Percentiles rank a stretch among this genome's conserved stretches.
phyloP scores from a whole-genome alignment of 2,888 invertebrate species.

The Cecidostiba fungosa region DNA sequence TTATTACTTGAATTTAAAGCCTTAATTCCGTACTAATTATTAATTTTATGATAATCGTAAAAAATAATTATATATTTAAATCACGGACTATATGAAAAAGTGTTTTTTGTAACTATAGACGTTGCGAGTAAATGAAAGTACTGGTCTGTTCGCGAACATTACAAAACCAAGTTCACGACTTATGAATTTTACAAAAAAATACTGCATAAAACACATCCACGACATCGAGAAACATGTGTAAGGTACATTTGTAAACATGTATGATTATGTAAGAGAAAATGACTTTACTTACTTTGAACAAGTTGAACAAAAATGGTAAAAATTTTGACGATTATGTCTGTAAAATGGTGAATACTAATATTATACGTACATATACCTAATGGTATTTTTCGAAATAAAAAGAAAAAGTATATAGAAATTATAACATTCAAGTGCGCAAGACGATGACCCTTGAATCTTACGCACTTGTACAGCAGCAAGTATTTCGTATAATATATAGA shows the following conservation, averaged over 20 bases:
- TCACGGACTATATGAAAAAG: not conserved
- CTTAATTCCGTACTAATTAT: not conserved
- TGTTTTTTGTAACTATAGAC: slow-evolving; percentile 9
- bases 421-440: slow-evolving; percentile 33
- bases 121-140: slow-evolving; percentile 20
- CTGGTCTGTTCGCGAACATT: slow-evolving; percentile 15
- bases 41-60: slow-evolving; percentile 15
- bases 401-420: slow-evolving; percentile 15
- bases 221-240: slow-evolving; percentile 24
- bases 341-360: slow-evolving; percentile 22
- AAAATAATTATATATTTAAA: not conserved
- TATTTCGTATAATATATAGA: slow-evolving; percentile 29
- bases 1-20: slow-evolving; percentile 2
- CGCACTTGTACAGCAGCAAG: slow-evolving; percentile 43
- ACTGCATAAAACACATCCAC: slow-evolving; percentile 24
- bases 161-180: slow-evolving; percentile 8
- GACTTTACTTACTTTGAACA: slow-evolving; percentile 18
- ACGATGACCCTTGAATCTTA: slow-evolving; percentile 30
- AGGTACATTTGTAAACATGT: slow-evolving; percentile 34
- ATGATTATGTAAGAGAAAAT: slow-evolving; percentile 7
- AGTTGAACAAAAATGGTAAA: not conserved
- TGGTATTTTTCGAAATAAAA: slow-evolving; percentile 53
- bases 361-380: slow-evolving; percentile 36
- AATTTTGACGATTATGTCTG: not conserved
- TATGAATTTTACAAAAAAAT: slow-evolving; percentile 25